These are phyloP conservation scores for Cecropterus lyciades DNA, from an alignment of 1,140 invertebrate species.

Conservation along the genomic window DNA sequence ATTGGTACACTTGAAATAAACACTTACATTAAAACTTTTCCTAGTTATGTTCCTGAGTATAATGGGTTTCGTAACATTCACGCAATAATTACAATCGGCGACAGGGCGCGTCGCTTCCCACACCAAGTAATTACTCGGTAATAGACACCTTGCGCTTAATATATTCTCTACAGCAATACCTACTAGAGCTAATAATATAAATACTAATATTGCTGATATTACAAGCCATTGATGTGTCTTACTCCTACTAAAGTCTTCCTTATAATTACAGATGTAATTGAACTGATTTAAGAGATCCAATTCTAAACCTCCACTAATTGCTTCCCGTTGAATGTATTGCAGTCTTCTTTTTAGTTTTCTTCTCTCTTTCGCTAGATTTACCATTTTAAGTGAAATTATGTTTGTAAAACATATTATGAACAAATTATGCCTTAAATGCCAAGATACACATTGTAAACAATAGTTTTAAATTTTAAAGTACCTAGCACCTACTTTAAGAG, in stretches of 20 bases:
- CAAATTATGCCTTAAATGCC: too few species aligned
- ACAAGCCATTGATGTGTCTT: constrained; percentile 44
- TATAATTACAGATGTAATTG: constrained; percentile 55
- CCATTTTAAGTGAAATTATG: constrained; percentile 45
- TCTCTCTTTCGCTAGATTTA: constrained; percentile 48
- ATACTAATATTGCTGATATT: constrained; percentile 42
- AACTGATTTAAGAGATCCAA: constrained; percentile 49
- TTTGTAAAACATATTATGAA: too few species aligned
- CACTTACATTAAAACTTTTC: constrained; percentile 86
- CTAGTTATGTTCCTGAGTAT: constrained; percentile 87
- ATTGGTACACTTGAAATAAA: not conserved
- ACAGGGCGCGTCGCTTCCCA: constrained; percentile 94
- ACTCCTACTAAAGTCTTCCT: constrained; percentile 43
- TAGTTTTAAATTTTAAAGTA: too few species aligned
- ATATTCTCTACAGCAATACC: constrained; percentile 57
- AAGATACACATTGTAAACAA: too few species aligned
- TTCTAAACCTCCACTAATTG: constrained; percentile 57
- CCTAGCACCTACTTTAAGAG: too few species aligned
- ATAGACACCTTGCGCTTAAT: constrained; percentile 87
- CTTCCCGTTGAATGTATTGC: constrained; percentile 55
- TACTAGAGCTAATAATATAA: constrained; percentile 54
- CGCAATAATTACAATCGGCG: constrained; percentile 92
- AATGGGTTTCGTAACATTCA: constrained; percentile 85
- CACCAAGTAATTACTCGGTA: constrained; percentile 93
- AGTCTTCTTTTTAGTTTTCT: constrained; percentile 49